Conservation (phyloP, 2,113 vertebrate species). For the Baryphthengus martii region DNA sequence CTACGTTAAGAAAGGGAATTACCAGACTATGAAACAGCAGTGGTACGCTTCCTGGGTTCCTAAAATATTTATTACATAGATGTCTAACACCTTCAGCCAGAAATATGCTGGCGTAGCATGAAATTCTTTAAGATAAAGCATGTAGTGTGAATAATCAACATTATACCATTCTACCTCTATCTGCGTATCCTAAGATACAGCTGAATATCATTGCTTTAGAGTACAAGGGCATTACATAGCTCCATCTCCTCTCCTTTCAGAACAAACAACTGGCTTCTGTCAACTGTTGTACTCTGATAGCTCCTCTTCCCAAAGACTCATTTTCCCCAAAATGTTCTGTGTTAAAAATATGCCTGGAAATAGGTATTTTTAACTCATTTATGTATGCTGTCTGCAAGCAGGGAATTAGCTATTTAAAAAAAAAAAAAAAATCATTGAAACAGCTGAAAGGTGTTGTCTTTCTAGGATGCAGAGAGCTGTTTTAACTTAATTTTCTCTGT, state of each 20-base stretch:
- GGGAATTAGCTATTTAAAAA: neutral
- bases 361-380: neutral
- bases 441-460: neutral
- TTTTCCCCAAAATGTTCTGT: neutral
- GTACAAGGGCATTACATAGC: neutral
- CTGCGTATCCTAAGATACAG: neutral
- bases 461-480: neutral
- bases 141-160: neutral
- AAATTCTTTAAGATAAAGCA: neutral
- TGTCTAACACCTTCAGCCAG: neutral
- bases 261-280: neutral
- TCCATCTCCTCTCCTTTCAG: fast-evolving
- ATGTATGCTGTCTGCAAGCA: neutral
- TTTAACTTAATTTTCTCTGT: neutral
- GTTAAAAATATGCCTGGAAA: neutral
- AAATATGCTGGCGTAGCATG: neutral
- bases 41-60: neutral
- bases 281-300: neutral
- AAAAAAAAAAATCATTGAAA: neutral
- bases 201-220: neutral
- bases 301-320: neutral
- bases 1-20: neutral
- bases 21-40: neutral
- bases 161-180: neutral
- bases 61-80: neutral